These are phyloP conservation scores for Ichneumoninae sp. DNA, from an alignment of 2,888 invertebrate genomes.

Conservation along the genomic window DNA sequence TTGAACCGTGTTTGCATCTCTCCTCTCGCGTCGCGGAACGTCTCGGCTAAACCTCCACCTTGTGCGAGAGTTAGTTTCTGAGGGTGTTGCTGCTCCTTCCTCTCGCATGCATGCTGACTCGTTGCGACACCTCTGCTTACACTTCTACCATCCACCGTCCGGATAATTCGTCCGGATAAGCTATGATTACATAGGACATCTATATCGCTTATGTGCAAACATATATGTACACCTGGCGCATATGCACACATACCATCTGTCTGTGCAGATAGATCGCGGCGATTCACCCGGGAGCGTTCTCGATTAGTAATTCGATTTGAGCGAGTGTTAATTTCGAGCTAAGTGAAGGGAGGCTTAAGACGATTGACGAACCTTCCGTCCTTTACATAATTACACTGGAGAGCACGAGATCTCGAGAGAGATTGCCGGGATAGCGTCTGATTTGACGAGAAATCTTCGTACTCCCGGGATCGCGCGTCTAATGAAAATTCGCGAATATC, in stretches of 20 bases:
- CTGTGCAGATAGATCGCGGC: slow-evolving; percentile 20
- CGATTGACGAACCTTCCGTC: slow-evolving; percentile 39
- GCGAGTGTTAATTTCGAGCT: slow-evolving; percentile 57
- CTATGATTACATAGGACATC: slow-evolving; percentile 42
- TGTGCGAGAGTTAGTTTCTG: slow-evolving; percentile 65
- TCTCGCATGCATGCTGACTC: slow-evolving; percentile 56
- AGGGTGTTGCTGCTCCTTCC: slow-evolving; percentile 50
- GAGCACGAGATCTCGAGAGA: slow-evolving; percentile 6
- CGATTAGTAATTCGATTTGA: slow-evolving; percentile 58
- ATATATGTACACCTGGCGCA: background rate
- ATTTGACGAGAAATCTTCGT: slow-evolving; percentile 52
- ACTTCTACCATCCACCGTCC: slow-evolving; percentile 21
- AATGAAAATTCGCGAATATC: slow-evolving; percentile 14
- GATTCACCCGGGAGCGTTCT: slow-evolving; percentile 31
- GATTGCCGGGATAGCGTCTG: slow-evolving; percentile 40
- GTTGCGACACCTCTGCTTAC: slow-evolving; percentile 60
- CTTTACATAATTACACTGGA: slow-evolving; percentile 45
- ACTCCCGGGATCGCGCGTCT: background rate
- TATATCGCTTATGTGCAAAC: slow-evolving; percentile 1
- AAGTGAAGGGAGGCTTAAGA: slow-evolving; percentile 21
- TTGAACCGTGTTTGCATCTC: slow-evolving; percentile 58
- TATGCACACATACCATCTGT: background rate
- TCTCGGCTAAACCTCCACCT: slow-evolving; percentile 25
- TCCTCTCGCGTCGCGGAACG: slow-evolving; percentile 47
- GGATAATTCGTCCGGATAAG: slow-evolving; percentile 36